Percentiles rank a stretch among this genome's conserved stretches.
phyloP scores from a whole-genome alignment of 2,113 vertebrate genomes.

The Neopipo cinnamomea region DNA sequence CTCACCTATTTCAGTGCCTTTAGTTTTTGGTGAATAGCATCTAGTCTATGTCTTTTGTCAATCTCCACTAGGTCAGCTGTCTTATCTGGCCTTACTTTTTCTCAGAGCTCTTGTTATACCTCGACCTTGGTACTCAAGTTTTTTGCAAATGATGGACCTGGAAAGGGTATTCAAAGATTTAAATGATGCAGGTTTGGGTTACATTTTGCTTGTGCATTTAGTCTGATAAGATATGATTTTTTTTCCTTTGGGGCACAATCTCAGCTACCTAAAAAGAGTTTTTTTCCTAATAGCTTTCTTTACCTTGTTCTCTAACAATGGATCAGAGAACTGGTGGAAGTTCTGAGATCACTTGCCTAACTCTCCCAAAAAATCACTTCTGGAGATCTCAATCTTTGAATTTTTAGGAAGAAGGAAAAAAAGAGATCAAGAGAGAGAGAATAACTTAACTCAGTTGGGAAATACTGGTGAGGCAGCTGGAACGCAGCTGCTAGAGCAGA shows the following conservation, averaged over 20 bases:
- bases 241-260: not conserved
- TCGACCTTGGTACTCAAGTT: not conserved
- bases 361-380: not conserved
- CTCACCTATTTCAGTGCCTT: not conserved
- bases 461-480: not conserved
- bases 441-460: not conserved
- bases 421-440: not conserved
- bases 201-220: not conserved
- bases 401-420: not conserved
- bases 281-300: not conserved
- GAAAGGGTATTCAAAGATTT: not conserved
- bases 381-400: not conserved
- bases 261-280: not conserved
- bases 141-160: not conserved
- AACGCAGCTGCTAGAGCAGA: not conserved
- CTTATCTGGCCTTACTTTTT: not conserved
- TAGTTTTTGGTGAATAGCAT: not conserved
- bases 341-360: not conserved
- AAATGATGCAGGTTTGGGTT: not conserved
- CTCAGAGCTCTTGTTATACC: not conserved
- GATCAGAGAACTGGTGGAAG: not conserved
- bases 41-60: not conserved
- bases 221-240: not conserved
- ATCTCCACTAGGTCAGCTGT: not conserved
- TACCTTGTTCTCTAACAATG: not conserved